Base-by-base conservation (phyloP, 2,888 invertebrate genomes). In the Sinodicranocentrus sp. region DNA sequence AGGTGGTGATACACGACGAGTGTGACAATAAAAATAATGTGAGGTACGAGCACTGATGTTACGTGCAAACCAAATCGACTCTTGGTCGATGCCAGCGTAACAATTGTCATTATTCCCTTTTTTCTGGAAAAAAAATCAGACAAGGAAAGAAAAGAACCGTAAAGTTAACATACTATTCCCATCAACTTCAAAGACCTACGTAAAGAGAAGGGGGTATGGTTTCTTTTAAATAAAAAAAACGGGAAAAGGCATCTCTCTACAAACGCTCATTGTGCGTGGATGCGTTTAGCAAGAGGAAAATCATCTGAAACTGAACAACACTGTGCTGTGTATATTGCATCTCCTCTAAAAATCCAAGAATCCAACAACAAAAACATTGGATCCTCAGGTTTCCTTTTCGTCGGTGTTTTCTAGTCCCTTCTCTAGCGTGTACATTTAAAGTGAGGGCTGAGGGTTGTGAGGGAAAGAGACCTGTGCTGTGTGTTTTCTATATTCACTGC, bases 341-440 rank as follows among this genome's bases (percentile, higher is more conserved):
- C 57, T 21, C n/a, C 57, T 57, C 23, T 57, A 15, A 52, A 52
- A 15, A 15, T 33, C 10, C 52, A 52, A 52, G 10, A 67, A 65
- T 26, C 44, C 76, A 76, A 76, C 76, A 65, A 65, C 54, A 76
- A 76, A 65, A 65, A 76, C 65, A 65, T 67, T 77, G 76, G 76
- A 77, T 77, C 76, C 76, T 77, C 76, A 77, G 76, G 76, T 77
- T 77, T 77, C 76, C 48, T 28, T 65, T 54, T 48, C 63, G 65
- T 65, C 54, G 10, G 1, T 61, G 23, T 43, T 23, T 44, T 23
- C 17, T 44, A 63, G 44, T 75, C 52, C 28, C 63, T 63, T 52
- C 8, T 65, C 52, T 25, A 2, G 26, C 78, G 73, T 72, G 65
- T 78, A 67, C 72, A 67, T 23, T 54, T 61, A 19, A 10, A 57